Percentiles rank a stretch among this genome's conserved stretches.
Evolutionary conservation across 1,140 invertebrate species (phyloP).

Genomic region (Andricus grossulariae): DNA sequence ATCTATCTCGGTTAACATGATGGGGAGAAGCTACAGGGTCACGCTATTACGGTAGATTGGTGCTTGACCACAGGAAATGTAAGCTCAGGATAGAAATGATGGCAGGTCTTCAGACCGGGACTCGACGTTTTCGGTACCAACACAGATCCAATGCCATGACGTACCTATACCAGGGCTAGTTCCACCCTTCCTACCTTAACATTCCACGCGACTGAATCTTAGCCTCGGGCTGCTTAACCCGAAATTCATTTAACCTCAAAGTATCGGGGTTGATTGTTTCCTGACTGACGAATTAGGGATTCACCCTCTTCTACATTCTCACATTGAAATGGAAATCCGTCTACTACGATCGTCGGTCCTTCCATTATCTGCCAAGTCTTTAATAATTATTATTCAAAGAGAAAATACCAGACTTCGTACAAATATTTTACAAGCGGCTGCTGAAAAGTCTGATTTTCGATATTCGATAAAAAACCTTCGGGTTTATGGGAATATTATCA

Average conservation of each 20-base stretch:
- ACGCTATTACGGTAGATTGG: slow-evolving; percentile 24
- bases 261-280: slow-evolving; percentile 25
- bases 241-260: slow-evolving; percentile 28
- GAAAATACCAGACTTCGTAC: not conserved
- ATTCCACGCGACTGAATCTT: slow-evolving; percentile 13
- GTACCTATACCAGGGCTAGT: not conserved
- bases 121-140: not conserved
- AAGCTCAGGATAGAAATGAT: slow-evolving; percentile 28
- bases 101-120: slow-evolving; percentile 16
- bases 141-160: not conserved
- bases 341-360: not conserved
- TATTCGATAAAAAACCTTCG: no score
- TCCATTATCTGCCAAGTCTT: slow-evolving; percentile 5
- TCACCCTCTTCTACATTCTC: slow-evolving; percentile 13
- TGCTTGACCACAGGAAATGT: slow-evolving; percentile 28
- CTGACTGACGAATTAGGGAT: slow-evolving; percentile 26
- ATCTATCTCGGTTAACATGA: slow-evolving; percentile 36
- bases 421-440: no score
- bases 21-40: slow-evolving; percentile 15
- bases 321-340: slow-evolving; percentile 10
- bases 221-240: slow-evolving; percentile 14
- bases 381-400: slow-evolving; percentile 1
- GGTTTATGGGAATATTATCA: no score
- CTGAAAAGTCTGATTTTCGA: no score
- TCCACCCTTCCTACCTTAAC: slow-evolving; percentile 6